phyloP scores from a whole-genome alignment of 1,140 invertebrate genomes.

The Drosophila cardini region DNA sequence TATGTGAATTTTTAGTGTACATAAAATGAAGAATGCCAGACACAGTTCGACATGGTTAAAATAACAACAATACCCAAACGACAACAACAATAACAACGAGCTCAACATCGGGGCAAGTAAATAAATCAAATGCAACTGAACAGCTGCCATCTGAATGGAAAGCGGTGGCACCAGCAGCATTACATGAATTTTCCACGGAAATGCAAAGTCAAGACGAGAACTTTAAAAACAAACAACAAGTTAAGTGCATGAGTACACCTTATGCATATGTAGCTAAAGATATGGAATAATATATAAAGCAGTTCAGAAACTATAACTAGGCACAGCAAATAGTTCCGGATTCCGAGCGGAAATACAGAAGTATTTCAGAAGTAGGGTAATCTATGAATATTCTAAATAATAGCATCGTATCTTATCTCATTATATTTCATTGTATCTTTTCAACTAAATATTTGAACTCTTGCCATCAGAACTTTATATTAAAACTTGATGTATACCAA shows the following conservation, averaged over 20 bases:
- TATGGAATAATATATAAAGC: no score
- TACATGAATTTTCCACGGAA: conserved; percentile 56
- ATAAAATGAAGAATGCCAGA: conserved; percentile 61
- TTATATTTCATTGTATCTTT: no score
- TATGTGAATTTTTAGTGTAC: conserved; percentile 80
- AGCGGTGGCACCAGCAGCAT: conserved; percentile 36
- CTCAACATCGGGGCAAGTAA: conserved; percentile 61
- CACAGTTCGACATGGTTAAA: conserved; percentile 37
- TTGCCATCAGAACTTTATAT: no score
- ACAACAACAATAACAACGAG: conserved; percentile 23
- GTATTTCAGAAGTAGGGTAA: no score
- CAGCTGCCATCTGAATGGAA: conserved; percentile 18
- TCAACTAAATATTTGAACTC: no score
- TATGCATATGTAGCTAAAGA: no score
- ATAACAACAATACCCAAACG: conserved; percentile 47
- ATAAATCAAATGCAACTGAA: conserved; percentile 73
- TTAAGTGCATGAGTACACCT: background rate
- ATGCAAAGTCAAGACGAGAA: conserved; percentile 44
- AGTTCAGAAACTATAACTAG: no score
- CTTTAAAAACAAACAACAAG: background rate
- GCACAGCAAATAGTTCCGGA: no score
- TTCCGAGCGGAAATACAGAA: no score
- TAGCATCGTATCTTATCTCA: no score
- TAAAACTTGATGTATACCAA: no score
- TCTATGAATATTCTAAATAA: no score